phyloP scores from a whole-genome alignment of 2,113 vertebrate genomes.

The Thermophis baileyi region DNA sequence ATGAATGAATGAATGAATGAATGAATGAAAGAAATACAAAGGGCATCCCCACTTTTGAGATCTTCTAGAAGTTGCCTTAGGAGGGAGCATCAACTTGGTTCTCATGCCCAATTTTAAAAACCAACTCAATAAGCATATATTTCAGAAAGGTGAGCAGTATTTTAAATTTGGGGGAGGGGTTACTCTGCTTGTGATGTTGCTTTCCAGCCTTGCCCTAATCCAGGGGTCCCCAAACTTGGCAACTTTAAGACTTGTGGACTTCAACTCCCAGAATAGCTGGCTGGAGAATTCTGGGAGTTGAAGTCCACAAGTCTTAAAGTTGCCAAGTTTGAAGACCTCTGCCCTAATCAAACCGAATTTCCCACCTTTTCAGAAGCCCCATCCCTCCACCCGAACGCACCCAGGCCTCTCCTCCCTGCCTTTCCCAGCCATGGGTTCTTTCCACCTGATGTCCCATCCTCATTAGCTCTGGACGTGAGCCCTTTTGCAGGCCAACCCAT shows the following conservation, averaged over 20 bases:
- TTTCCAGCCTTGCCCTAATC: neutral
- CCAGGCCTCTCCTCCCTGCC: neutral
- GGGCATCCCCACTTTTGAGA: neutral
- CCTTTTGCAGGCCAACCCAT: neutral
- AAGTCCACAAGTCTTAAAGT: too few species aligned
- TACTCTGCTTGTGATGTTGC: neutral
- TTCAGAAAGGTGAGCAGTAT: neutral
- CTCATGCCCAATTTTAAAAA: neutral
- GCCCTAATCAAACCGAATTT: too few species aligned
- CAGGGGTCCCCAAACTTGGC: too few species aligned
- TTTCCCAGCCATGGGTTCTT: neutral
- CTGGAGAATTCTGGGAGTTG: too few species aligned
- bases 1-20: too few species aligned
- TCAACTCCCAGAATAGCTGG: too few species aligned
- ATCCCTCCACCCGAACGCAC: neutral
- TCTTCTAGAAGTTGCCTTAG: neutral
- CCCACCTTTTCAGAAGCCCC: too few species aligned
- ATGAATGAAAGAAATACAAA: neutral
- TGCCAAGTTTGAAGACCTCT: too few species aligned
- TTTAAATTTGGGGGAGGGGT: neutral
- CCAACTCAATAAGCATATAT: neutral
- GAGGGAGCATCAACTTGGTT: neutral
- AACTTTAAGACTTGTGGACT: too few species aligned
- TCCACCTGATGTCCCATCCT: neutral
- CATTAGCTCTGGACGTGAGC: neutral